A percentile compares a stretch with the other conserved stretches of the same genome.
Evolutionary conservation across 2,888 invertebrate species (phyloP).

Genomic region (Dasysyrphus tricinctus): DNA sequence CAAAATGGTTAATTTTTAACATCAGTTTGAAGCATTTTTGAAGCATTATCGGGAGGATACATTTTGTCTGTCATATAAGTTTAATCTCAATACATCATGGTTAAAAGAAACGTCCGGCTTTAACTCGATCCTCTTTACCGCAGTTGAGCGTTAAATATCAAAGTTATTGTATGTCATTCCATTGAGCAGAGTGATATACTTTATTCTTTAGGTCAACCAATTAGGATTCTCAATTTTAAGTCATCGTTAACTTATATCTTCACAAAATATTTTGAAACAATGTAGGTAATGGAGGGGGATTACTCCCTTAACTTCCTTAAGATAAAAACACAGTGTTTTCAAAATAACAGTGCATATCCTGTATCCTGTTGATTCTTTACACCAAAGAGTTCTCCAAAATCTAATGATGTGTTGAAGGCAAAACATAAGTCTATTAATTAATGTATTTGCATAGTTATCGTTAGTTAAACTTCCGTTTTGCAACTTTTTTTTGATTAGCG

Average conservation of each 20-base stretch:
- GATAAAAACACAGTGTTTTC: too few species aligned
- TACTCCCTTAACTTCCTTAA: too few species aligned
- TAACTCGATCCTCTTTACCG: background rate
- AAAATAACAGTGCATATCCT: too few species aligned
- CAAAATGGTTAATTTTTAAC: slow-evolving; percentile 57
- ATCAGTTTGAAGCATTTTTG: slow-evolving; percentile 46
- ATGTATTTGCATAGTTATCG: too few species aligned
- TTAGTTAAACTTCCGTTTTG: too few species aligned
- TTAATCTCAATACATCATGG: background rate
- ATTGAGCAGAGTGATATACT: slow-evolving; percentile 1
- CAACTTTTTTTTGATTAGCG: too few species aligned
- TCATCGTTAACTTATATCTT: background rate
- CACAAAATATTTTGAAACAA: background rate
- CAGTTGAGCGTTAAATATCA: background rate
- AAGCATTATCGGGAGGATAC: slow-evolving; percentile 50
- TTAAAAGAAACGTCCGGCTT: slow-evolving; percentile 2
- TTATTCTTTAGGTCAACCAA: slow-evolving; percentile 17
- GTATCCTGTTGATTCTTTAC: too few species aligned
- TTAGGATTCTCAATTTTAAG: background rate
- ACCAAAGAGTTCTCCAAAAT: too few species aligned
- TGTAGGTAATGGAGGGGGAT: too few species aligned
- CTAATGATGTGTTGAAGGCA: too few species aligned
- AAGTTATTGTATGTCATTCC: background rate
- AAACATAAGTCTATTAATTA: too few species aligned
- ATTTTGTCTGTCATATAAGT: slow-evolving; percentile 30